Percentiles rank a stretch among this genome's conserved stretches.
Evolutionary conservation across 2,113 vertebrate genomes (phyloP).

Genomic region (Colaptes auratus): DNA sequence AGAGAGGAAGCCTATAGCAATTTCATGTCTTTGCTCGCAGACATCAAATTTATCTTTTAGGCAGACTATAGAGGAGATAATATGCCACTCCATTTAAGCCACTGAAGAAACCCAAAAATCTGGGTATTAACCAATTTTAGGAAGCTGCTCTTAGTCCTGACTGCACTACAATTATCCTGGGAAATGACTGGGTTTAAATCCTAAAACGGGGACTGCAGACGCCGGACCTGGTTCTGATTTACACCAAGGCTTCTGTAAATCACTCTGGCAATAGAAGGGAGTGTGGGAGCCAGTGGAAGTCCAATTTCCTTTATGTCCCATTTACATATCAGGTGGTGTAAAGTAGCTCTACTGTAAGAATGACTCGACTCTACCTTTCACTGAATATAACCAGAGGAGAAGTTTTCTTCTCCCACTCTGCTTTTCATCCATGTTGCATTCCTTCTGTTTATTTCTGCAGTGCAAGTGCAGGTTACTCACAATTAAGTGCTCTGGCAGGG

Average conservation of each 20-base stretch:
- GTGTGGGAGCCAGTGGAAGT: background rate
- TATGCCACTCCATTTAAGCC: slow-evolving; percentile 48
- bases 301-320: slow-evolving; percentile 7
- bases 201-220: background rate
- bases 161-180: slow-evolving; percentile 36
- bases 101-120: slow-evolving; percentile 56
- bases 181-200: slow-evolving; percentile 39
- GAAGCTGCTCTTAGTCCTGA: slow-evolving; percentile 30
- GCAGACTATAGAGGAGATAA: slow-evolving; percentile 63
- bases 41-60: slow-evolving; percentile 68
- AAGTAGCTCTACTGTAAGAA: background rate
- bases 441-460: background rate
- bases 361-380: background rate
- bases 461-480: background rate
- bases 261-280: slow-evolving; percentile 1
- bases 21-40: slow-evolving; percentile 64
- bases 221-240: slow-evolving; percentile 5
- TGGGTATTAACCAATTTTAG: slow-evolving; percentile 43
- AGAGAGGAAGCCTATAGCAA: slow-evolving; percentile 64
- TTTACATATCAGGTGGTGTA: slow-evolving; percentile 12
- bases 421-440: background rate
- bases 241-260: background rate
- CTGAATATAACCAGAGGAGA: background rate
- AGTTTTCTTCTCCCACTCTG: background rate
- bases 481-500: too few relatives aligned